Conservation (phyloP, 2,888 invertebrate genomes). For the Tipula lateralis region DNA sequence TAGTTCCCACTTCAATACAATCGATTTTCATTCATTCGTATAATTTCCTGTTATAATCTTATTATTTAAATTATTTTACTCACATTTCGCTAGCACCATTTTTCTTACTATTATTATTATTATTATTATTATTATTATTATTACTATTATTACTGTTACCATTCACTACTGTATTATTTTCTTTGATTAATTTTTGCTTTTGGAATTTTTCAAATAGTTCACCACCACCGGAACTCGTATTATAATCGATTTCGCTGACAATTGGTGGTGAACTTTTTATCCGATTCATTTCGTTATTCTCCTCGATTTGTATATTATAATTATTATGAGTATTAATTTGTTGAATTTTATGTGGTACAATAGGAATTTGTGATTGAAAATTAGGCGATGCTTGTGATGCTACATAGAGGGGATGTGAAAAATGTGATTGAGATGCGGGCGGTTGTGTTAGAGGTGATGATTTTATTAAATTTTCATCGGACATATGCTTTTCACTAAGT, state of each 20-base stretch:
- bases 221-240: conserved; percentile 33
- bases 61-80: neutral
- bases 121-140: neutral
- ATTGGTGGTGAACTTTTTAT: neutral
- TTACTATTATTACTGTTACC: neutral
- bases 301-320: conserved; percentile 26
- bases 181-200: conserved; percentile 38
- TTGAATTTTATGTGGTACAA: neutral
- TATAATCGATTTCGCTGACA: neutral
- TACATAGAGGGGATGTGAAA: neutral
- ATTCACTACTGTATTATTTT: conserved; percentile 32
- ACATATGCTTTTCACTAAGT: conserved; percentile 51
- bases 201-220: conserved; percentile 40
- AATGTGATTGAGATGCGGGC: neutral
- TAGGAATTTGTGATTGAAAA: neutral
- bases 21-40: too few species aligned
- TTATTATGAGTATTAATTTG: neutral
- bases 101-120: neutral
- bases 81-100: neutral
- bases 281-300: conserved; percentile 1
- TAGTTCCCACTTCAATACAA: too few species aligned
- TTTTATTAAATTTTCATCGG: conserved; percentile 30
- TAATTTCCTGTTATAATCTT: too few species aligned
- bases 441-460: conserved; percentile 31
- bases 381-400: neutral